Conservation (phyloP, 2,888 invertebrate genomes). For the Notodonta ziczac region DNA sequence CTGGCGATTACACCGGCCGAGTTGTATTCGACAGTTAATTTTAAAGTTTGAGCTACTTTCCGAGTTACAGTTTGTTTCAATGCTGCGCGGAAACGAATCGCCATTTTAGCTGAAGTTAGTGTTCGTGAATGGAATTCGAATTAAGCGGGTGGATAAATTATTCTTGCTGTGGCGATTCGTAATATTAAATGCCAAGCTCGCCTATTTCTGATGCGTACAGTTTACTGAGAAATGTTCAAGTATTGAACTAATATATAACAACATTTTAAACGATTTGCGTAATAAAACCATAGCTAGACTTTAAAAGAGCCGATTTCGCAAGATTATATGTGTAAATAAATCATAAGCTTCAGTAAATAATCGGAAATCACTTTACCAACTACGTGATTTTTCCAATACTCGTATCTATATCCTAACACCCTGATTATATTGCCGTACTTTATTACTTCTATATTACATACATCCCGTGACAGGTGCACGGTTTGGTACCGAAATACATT, state of each 20-base stretch:
- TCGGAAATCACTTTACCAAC: no score
- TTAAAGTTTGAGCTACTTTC: conserved; percentile 23
- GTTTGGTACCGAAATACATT: neutral
- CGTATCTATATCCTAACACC: neutral
- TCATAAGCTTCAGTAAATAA: no score
- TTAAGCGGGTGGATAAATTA: neutral
- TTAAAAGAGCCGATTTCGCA: no score
- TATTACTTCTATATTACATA: neutral
- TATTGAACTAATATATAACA: neutral
- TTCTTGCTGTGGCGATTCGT: neutral
- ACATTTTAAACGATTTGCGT: no score
- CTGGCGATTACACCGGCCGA: conserved; percentile 28
- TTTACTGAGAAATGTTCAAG: neutral
- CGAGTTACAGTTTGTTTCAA: conserved; percentile 8
- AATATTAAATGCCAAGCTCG: neutral
- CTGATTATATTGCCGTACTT: neutral
- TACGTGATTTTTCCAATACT: no score
- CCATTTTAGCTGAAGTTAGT: conserved; percentile 4
- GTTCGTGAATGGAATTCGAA: conserved; percentile 6
- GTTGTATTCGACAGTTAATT: conserved; percentile 41
- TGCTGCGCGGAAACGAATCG: conserved; percentile 6
- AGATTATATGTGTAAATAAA: no score
- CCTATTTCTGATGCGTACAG: neutral
- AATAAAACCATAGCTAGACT: no score
- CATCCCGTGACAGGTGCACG: neutral